Conservation (phyloP, 2,113 vertebrate genomes). For the Ciconia boyciana region DNA sequence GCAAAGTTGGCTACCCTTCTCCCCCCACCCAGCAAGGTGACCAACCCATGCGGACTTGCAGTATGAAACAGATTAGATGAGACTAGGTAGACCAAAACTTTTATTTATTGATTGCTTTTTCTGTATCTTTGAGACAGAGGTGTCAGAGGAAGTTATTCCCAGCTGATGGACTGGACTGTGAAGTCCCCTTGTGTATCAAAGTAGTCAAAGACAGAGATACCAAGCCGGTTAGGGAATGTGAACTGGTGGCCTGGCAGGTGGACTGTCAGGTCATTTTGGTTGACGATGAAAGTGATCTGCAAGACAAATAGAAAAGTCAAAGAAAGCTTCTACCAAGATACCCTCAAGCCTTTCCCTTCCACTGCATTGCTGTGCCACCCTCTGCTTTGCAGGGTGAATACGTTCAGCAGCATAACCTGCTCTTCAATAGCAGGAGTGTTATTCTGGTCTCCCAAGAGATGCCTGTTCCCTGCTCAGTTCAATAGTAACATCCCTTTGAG, state of each 20-base stretch:
- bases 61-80: neutral
- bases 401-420: neutral
- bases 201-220: conserved; percentile 62
- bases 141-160: conserved; percentile 46
- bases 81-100: conserved; percentile 22
- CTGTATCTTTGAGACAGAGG: neutral
- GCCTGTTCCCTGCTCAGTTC: neutral
- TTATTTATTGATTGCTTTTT: conserved; percentile 46
- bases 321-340: neutral
- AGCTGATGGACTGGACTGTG: conserved; percentile 59
- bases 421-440: neutral
- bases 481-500: neutral
- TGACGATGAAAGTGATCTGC: conserved; percentile 60
- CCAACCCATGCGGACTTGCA: neutral
- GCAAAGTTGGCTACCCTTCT: neutral
- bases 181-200: conserved; percentile 65
- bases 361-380: neutral
- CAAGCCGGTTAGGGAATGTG: conserved; percentile 71
- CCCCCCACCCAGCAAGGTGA: neutral
- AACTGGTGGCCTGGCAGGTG: conserved; percentile 66
- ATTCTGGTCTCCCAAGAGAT: neutral
- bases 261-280: conserved; percentile 63
- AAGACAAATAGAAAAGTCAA: neutral
- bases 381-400: neutral
- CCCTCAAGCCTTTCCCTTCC: neutral